phyloP scores from a whole-genome alignment of 2,888 invertebrate species.

The Eustalomyia histrio region DNA sequence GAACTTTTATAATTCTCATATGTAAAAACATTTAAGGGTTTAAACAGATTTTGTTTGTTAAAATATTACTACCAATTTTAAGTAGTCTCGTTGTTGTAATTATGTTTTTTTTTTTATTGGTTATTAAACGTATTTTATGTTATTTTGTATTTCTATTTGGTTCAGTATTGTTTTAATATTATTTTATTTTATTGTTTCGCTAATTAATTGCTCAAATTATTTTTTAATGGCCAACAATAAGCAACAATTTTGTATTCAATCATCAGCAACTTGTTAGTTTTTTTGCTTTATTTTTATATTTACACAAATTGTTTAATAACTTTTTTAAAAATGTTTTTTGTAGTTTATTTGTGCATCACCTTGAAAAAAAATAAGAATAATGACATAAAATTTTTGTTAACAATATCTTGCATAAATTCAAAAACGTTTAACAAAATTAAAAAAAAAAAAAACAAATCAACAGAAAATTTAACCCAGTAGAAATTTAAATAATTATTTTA shows the following conservation, averaged over 20 bases:
- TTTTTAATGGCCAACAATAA: conserved; percentile 14
- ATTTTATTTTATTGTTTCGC: neutral
- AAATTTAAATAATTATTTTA: neutral
- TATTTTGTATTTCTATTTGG: conserved; percentile 7
- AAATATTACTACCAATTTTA: neutral
- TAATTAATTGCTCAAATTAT: conserved; percentile 22
- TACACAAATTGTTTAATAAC: conserved; percentile 14
- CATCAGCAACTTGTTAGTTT: conserved; percentile 27
- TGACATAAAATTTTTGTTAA: conserved; percentile 32
- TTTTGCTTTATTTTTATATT: conserved; percentile 13
- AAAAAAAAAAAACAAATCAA: neutral
- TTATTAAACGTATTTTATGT: conserved; percentile 10
- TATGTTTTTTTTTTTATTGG: neutral
- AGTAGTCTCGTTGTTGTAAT: neutral
- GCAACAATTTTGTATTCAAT: conserved; percentile 28
- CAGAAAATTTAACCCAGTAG: conserved; percentile 6
- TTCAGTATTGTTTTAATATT: conserved; percentile 16
- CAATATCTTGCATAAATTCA: neutral
- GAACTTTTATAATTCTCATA: neutral
- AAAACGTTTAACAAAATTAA: conserved; percentile 5
- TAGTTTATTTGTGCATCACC: conserved; percentile 47
- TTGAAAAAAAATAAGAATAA: conserved; percentile 50
- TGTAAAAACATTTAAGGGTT: neutral
- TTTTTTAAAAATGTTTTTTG: conserved; percentile 10
- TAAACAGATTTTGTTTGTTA: neutral